Evolutionary conservation across 2,113 vertebrate genomes (phyloP), one percentile per base, ranked within the genome.

Genomic region (Brachyhypopomus occidentalis): DNA sequence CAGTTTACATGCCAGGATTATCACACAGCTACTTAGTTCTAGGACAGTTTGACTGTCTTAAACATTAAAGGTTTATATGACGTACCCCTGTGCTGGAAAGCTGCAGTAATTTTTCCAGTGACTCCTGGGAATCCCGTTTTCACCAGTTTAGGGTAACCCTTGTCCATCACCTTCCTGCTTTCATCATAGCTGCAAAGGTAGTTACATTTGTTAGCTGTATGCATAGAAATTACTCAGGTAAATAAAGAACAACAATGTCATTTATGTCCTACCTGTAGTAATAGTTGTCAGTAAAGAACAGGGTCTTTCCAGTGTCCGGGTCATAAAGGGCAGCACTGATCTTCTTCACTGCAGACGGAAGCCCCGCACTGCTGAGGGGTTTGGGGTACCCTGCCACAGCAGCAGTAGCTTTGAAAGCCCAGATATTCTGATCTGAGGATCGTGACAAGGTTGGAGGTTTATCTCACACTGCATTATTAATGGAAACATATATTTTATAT

Each of bases 221-320:
- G 8, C 12, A 52, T 0, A 52, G 12, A 52, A 71, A 69, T 84
- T 78, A 0, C 76, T 72, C 45, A 14, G 45, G 45, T 45, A 52
- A 6, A 4, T 41, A 72, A 67, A 2, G 0, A 55, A 19, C 1
- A 20, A n/a, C 2, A 71, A 77, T 0, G 55, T 1, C 64, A 34
- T 22, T 19, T 36, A 14, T 9, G 3, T 79, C 89, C 80, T 88
- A 98, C 98, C 97, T 97, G 93, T 97, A 99, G 82, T 95, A 95
- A 4, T 89, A 41, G 16, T 84, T 71, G 0, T 81, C 93, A 8
- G 89, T 69, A 59, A 98, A 98, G 90, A 98, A 95, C 75, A 95
- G 92, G 0, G 93, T 95, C 90, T 96, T 97, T 11, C 87, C 23
- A 16, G 90, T 81, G 0, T 59, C 0, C 52, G 45, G 56, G 16